Evolutionary conservation across 37 sponge, comb jelly and placozoan genomes (phyloP).

Genomic region (Theonella swinhoei): DNA sequence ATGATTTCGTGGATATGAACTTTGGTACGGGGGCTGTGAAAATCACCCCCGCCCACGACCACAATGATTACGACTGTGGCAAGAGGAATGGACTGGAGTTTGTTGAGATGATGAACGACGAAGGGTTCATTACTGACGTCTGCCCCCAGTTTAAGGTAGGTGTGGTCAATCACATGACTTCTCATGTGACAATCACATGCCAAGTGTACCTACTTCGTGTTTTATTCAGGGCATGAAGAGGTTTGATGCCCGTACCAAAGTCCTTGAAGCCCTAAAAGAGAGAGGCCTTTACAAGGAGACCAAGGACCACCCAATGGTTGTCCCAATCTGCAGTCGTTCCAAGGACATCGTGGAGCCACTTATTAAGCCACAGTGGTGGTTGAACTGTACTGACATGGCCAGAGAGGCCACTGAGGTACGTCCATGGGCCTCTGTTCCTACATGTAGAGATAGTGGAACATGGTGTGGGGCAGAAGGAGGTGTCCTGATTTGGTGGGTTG

Average conservation of each 20-base stretch:
- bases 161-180: not conserved
- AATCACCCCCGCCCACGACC: constrained; percentile 99
- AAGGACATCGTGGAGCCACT: constrained; percentile 99
- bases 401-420: constrained; percentile 72
- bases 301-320: constrained; percentile 91
- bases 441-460: not conserved
- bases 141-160: constrained; percentile 67
- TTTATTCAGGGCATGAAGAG: constrained; percentile 86
- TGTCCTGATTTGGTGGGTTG: not conserved
- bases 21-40: constrained; percentile 99
- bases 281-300: constrained; percentile 87
- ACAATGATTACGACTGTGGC: constrained; percentile 97
- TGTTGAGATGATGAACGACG: constrained; percentile 90
- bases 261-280: constrained; percentile 92
- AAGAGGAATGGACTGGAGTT: constrained; percentile 90
- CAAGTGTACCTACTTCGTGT: no score
- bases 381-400: constrained; percentile 90
- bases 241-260: constrained; percentile 88
- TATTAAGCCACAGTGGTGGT: constrained; percentile 98
- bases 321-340: constrained; percentile 93
- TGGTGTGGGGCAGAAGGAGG: constrained; percentile 1
- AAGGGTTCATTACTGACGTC: constrained; percentile 87
- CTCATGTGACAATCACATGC: no score
- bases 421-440: not conserved
- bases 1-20: constrained; percentile 91